Base-by-base conservation (phyloP, 53 echinoderm and acorn worm species). In the Hippasteria phrygiana region DNA sequence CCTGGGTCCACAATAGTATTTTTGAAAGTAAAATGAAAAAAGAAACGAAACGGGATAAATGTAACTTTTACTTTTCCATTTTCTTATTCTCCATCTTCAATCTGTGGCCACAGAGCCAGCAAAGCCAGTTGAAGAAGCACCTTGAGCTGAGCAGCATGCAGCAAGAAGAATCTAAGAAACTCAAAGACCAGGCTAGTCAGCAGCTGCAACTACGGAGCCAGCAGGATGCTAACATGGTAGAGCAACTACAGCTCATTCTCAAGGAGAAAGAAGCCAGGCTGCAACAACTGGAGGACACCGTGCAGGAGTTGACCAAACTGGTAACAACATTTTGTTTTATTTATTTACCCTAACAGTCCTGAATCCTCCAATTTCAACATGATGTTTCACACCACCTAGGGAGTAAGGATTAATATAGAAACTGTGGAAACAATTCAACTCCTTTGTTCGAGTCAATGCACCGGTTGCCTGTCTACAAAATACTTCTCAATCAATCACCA, bases 201-300 rank as follows among this genome's bases (percentile, higher is more conserved):
- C 65, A 67, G 66, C 73, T 96, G 73, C 87, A 95, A 27, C 82
- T 84, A 50, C 73, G 84, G 38, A 91, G 80, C 29, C 93, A 94
- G 43, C 88, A 91, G 71, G 94, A 96, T 22, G 91, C 95, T 36
- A 95, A 95, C 65, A 80, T 91, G 26, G 92, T 98, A 31, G 99
- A 98, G 55, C 99, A 98, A 50, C 90, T 98, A 43, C 83, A 92
- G 55, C 83, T 83, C 71, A 93, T 98, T 29, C 90, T 96, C 8
- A 69, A 53, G 55, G 98, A 97, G 80, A 96, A 96, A 45, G 99
- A 98, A 87, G 82, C 90, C 37, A 98, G 93, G 89, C 93, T 98
- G 14, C 88, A 83, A 41, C 77, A 87, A 33, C 83, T 97, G 83
- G 95, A 98, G 74, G 94, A 96, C 11, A 92, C 94, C 78, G 91